Evolutionary conservation across 2,888 invertebrate species (phyloP).

Genomic region (Antitype chi): DNA sequence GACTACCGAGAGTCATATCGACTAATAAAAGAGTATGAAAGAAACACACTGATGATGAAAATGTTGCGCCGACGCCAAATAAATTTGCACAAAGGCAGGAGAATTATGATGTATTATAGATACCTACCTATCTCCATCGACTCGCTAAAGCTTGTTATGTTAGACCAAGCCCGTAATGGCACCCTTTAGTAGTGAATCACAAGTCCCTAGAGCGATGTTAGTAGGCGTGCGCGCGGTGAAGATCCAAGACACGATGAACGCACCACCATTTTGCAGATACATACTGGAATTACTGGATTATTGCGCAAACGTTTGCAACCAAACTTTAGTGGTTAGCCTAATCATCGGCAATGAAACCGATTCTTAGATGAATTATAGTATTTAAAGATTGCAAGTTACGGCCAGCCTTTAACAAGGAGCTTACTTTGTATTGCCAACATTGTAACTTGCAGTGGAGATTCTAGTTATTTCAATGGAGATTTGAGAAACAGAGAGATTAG

Average conservation of each 20-base stretch:
- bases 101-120: not conserved
- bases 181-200: conserved; percentile 73
- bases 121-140: not conserved
- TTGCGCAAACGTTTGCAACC: conserved; percentile 70
- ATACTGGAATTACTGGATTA: conserved; percentile 72
- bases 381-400: conserved; percentile 63
- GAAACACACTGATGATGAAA: too few species aligned
- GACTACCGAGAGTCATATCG: too few species aligned
- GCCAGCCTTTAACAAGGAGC: conserved; percentile 55
- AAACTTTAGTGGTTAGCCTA: conserved; percentile 79
- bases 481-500: conserved; percentile 25
- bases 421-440: conserved; percentile 36
- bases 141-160: conserved; percentile 55
- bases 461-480: conserved; percentile 24
- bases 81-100: too few species aligned
- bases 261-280: conserved; percentile 65
- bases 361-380: conserved; percentile 70
- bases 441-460: conserved; percentile 19
- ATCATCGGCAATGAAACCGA: conserved; percentile 78
- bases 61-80: too few species aligned
- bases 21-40: too few species aligned
- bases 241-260: conserved; percentile 66
- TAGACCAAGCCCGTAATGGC: conserved; percentile 68
- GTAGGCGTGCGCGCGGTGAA: conserved; percentile 66
- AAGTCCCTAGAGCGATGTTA: conserved; percentile 69